Evolutionary conservation across 1,140 invertebrate species (phyloP), one percentile per base, ranked within the genome.

Genomic region (Diabrotica undecimpunctata): DNA sequence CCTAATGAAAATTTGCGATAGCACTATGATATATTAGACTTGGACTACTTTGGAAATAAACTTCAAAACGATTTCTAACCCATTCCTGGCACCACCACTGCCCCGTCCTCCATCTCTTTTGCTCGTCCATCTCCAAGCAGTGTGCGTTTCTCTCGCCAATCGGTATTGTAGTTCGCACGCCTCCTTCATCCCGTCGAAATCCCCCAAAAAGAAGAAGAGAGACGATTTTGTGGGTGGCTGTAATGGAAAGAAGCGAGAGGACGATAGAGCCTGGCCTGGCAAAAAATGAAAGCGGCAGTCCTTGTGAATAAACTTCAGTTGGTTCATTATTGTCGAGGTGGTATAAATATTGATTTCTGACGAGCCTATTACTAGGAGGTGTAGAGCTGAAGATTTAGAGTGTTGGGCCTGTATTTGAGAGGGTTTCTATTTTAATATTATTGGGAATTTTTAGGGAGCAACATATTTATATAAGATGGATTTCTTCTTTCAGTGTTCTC

Each of bases 271-370:
- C 46, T 58, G 37, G 13, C 38, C 39, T 51, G 58, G 56, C 41
- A 54, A 68, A 70, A 70, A 70, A 66, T 68, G 55, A 54, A 64
- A 64, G 62, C 54, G 39, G 62, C 62, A 58, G 54, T 62, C 61
- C 61, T 62, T 54, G 41, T n/a, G 41, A 46, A 46, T n/a, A n/a
- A n/a, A 8, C n/a, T 8, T n/a, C 41, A n/a, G 8, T 46, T 46
- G 41, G 41, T 46, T 46, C 41, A 46, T 46, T 4, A 46, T 8
- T n/a, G 41, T 8, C n/a, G n/a, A 46, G 41, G n/a, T 25, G 8
- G 8, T 46, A 6, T 2, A n/a, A n/a, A 46, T 46, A 46, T 46
- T n/a, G 41, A 46, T 46, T 46, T 46, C n/a, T 46, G 41, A 46
- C 41, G 41, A 6, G 41, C 41, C 41, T 46, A 46, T 46, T n/a